Evolutionary conservation across 1,140 invertebrate genomes (phyloP), one percentile per base, ranked within the genome.

Genomic region (fruit fly (Drosophila melanogaster)): DNA sequence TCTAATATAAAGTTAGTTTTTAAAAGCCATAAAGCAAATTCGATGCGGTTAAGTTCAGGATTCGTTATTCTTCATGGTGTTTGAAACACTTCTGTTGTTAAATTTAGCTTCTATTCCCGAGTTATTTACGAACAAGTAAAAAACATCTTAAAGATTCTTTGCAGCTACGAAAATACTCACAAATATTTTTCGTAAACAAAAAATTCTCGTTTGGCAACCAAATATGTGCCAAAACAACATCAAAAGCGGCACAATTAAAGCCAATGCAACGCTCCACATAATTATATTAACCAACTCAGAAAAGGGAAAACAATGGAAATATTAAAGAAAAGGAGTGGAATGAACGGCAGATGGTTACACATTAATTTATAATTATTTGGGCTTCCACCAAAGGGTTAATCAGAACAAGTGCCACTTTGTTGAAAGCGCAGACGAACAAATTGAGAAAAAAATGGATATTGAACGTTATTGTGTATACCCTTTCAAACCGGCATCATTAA

Each of bases 231-330:
- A 51, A 56, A 53, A 43, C 8, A 49, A 80, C 61, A 64, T 80
- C 77, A 80, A 86, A 84, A 53, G 81, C 73, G 73, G 77, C 72
- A 50, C 76, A 85, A 85, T 85, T 84, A 77, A 67, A 67, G 43
- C 53, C 72, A 84, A 83, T 50, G 57, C 61, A 54, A 72, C n/a
- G 79, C 35, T 44, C 40, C 55, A 64, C 57, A 80, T 77, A 85
- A 85, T 86, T 86, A 73, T 60, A 77, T 77, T 65, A 60, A 53
- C 51, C 49, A 19, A 60, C 40, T 66, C 54, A 78, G 41, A 60
- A 61, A 60, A 43, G 50, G 54, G 58, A 83, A 83, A 78, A 66
- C 64, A 49, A 57, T 59, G 24, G 15, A 38, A 51, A 46, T 14
- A 22, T 37, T 54, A 33, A 26, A 53, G 33, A 6, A 17, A 30